Evolutionary conservation across 2,888 invertebrate genomes (phyloP).

Genomic region (Parnassius mnemosyne): DNA sequence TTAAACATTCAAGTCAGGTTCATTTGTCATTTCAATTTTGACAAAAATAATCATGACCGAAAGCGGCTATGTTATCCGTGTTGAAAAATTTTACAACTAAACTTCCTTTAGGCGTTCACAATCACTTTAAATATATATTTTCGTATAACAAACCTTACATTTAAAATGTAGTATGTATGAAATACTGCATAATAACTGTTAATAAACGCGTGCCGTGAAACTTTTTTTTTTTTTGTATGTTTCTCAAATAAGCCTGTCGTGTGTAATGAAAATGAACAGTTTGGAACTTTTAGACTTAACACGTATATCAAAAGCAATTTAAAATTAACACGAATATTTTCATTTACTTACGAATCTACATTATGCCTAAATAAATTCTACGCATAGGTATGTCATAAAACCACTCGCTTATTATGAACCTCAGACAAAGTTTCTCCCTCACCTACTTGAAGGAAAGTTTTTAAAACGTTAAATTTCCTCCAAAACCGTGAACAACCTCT

Average conservation of each 20-base stretch:
- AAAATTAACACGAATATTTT: slow-evolving; percentile 22
- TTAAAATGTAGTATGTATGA: too few species aligned
- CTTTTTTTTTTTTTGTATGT: slow-evolving; percentile 16
- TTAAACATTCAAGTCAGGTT: too few species aligned
- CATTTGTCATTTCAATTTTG: too few species aligned
- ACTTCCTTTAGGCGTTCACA: too few species aligned
- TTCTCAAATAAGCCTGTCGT: slow-evolving; percentile 15
- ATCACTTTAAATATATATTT: too few species aligned
- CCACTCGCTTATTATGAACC: slow-evolving; percentile 22
- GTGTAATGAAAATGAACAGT: slow-evolving; percentile 14
- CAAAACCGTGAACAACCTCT: slow-evolving; percentile 25
- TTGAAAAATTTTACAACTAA: too few species aligned
- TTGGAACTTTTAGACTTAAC: slow-evolving; percentile 20
- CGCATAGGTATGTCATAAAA: slow-evolving; percentile 20
- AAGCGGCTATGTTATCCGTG: too few species aligned
- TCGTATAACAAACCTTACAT: too few species aligned
- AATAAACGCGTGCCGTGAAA: slow-evolving; percentile 9
- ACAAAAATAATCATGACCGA: too few species aligned
- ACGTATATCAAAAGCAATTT: slow-evolving; percentile 22
- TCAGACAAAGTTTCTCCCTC: slow-evolving; percentile 28
- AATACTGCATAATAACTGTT: too few species aligned
- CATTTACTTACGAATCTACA: slow-evolving; percentile 17
- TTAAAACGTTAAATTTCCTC: slow-evolving; percentile 30
- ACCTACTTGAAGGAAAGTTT: slow-evolving; percentile 25
- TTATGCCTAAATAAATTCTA: slow-evolving; percentile 22